A percentile compares a stretch with the other conserved stretches of the same genome.
Conservation (phyloP, 2,888 invertebrate genomes). For the Drosophila siamana region DNA sequence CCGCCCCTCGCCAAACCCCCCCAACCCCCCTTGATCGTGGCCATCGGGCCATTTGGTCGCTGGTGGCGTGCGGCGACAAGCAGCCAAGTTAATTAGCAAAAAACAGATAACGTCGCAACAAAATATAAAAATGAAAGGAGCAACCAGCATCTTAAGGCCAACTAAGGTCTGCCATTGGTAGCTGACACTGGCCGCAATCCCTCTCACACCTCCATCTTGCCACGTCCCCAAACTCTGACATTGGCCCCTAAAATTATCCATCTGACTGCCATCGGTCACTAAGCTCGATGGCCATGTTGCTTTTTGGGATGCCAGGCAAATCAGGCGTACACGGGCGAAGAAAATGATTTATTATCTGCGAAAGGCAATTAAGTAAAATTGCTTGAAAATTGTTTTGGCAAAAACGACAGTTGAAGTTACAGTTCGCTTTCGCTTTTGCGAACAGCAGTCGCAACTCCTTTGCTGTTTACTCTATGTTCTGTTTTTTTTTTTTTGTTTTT, state of each 20-base stretch:
- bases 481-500: conserved; percentile 9
- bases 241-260: conserved; percentile 12
- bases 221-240: too few species aligned
- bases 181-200: too few species aligned
- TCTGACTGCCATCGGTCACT: conserved; percentile 30
- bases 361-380: conserved; percentile 76
- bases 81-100: conserved; percentile 77
- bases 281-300: not conserved
- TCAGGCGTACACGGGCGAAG: conserved; percentile 37
- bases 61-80: conserved; percentile 42
- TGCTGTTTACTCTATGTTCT: conserved; percentile 10
- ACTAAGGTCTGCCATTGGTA: conserved; percentile 12
- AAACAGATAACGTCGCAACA: conserved; percentile 72
- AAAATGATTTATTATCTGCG: conserved; percentile 74
- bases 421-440: not conserved
- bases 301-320: not conserved
- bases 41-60: conserved; percentile 6
- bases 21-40: conserved; percentile 13
- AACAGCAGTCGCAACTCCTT: conserved; percentile 9
- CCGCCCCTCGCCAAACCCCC: conserved; percentile 1
- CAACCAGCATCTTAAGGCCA: conserved; percentile 55
- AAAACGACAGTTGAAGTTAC: conserved; percentile 41
- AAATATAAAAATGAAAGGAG: conserved; percentile 61
- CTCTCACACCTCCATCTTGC: too few species aligned
- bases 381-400: conserved; percentile 68